Percentiles rank a stretch among this genome's conserved stretches.
Conservation (phyloP, 2,113 vertebrate genomes). For the Chrysemys picta region DNA sequence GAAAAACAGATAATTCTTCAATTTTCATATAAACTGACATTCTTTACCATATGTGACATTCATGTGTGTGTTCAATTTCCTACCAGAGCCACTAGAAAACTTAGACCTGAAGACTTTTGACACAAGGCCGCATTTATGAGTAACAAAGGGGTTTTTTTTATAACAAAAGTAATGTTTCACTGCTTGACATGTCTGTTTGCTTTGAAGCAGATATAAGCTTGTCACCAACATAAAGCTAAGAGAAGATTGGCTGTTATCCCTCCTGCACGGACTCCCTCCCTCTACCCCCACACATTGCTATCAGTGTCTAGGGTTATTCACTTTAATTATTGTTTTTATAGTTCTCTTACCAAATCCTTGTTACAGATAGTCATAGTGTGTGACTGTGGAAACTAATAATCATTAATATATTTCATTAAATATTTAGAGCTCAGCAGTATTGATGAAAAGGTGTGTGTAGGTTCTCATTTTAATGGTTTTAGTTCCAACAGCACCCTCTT, state of each 20-base stretch:
- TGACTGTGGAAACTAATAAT: constrained; percentile 75
- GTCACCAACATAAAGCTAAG: constrained; percentile 48
- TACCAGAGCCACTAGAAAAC: constrained; percentile 49
- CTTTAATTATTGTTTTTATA: constrained; percentile 78
- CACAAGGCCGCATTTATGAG: constrained; percentile 34
- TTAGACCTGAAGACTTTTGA: constrained; percentile 38
- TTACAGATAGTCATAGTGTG: constrained; percentile 65
- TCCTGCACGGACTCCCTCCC: constrained; percentile 4
- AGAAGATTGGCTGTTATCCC: constrained; percentile 57
- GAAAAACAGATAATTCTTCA: constrained; percentile 59
- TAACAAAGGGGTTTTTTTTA: not conserved
- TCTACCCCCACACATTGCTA: constrained; percentile 41
- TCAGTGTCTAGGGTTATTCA: constrained; percentile 64
- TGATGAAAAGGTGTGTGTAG: constrained; percentile 42
- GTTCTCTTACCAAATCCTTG: constrained; percentile 66
- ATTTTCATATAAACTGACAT: constrained; percentile 72
- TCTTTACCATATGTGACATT: constrained; percentile 38
- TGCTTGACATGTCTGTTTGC: constrained; percentile 62
- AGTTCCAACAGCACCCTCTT: constrained; percentile 84
- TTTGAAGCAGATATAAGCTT: constrained; percentile 69
- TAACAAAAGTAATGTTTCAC: constrained; percentile 60
- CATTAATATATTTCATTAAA: constrained; percentile 78
- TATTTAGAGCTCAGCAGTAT: constrained; percentile 71
- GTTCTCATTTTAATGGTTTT: constrained; percentile 11
- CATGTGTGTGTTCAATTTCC: not conserved